Conservation (phyloP, 2,113 vertebrate genomes). For the Agelaius tricolor region DNA sequence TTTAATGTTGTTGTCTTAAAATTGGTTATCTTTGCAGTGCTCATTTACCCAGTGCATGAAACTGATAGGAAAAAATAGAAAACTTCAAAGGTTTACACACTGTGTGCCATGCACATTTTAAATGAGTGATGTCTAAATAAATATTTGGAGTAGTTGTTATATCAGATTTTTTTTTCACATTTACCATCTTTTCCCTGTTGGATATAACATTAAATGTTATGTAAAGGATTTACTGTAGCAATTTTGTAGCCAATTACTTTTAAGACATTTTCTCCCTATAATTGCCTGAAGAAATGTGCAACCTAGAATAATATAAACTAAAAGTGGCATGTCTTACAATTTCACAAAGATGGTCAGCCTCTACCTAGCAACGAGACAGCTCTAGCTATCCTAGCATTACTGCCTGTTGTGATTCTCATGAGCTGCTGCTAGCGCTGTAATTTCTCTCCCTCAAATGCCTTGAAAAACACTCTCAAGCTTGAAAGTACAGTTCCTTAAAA, state of each 20-base stretch:
- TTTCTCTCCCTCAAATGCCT: constrained; percentile 30
- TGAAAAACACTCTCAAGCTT: constrained; percentile 41
- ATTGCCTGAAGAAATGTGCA: constrained; percentile 26
- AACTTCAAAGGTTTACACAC: not conserved
- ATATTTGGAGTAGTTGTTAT: not conserved
- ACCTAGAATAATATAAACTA: constrained; percentile 18
- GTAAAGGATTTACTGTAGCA: constrained; percentile 14
- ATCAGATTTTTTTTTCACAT: not conserved
- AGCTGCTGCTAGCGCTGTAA: constrained; percentile 22
- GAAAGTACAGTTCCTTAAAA: constrained; percentile 30
- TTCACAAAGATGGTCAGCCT: constrained; percentile 21
- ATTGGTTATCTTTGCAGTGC: not conserved
- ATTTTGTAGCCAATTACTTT: constrained; percentile 32
- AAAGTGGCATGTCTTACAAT: not conserved
- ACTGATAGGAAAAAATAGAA: not conserved
- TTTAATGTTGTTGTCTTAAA: not conserved
- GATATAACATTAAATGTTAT: not conserved
- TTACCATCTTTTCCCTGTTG: not conserved
- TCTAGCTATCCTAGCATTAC: not conserved
- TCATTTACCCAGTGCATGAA: not conserved
- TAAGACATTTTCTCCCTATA: constrained; percentile 25
- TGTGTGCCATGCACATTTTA: not conserved
- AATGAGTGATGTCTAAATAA: constrained; percentile 20
- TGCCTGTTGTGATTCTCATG: constrained; percentile 50
- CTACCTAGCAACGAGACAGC: constrained; percentile 37